A percentile compares a stretch with the other conserved stretches of the same genome.
phyloP scores from a whole-genome alignment of 2,888 invertebrate genomes.

The Eupithecia subumbrata region DNA sequence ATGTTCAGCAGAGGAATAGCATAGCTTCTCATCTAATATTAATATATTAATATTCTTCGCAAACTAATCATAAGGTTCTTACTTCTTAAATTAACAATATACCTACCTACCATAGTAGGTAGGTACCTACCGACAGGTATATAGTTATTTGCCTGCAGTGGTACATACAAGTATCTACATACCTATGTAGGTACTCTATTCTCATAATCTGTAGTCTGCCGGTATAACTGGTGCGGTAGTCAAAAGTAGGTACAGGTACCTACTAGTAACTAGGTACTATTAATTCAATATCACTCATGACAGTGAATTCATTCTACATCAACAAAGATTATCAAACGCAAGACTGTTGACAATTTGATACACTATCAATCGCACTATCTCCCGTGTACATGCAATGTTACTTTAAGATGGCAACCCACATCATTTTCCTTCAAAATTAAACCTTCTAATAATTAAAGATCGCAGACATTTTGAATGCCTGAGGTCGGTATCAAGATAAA shows the following conservation, averaged over 20 bases:
- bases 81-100: no score
- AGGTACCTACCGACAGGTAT: no score
- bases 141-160: no score
- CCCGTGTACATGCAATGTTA: constrained; percentile 28
- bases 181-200: no score
- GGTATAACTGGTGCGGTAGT: background rate
- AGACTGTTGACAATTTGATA: constrained; percentile 41
- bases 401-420: constrained; percentile 34
- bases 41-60: no score
- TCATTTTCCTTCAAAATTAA: background rate
- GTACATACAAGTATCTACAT: no score
- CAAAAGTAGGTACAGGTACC: background rate
- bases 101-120: no score
- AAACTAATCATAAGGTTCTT: no score
- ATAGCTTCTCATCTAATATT: background rate
- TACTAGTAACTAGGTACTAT: background rate
- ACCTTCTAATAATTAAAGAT: background rate
- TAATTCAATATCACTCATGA: background rate
- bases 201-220: background rate
- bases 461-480: constrained; percentile 2
- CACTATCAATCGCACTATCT: constrained; percentile 26
- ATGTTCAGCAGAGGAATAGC: background rate
- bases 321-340: constrained; percentile 34
- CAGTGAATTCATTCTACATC: constrained; percentile 20
- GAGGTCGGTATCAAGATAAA: constrained; percentile 38